These are phyloP conservation scores for Typhlomys cinereus DNA, from an alignment of 2,113 vertebrate species.

Conservation along the genomic window DNA sequence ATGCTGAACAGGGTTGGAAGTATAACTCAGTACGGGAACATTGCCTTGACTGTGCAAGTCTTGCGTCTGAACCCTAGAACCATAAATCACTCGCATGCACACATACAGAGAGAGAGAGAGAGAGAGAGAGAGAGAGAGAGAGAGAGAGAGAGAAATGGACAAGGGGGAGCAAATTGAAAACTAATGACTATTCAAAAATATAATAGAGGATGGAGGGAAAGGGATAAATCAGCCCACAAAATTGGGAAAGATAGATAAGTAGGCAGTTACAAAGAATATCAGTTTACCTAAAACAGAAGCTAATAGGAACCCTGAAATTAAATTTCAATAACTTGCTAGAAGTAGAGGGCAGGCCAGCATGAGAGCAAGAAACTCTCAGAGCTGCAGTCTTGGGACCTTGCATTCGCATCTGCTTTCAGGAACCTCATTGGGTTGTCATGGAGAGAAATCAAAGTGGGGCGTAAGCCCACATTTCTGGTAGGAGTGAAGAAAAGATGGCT, in stretches of 20 bases:
- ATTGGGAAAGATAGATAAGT: background rate
- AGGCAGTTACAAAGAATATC: background rate
- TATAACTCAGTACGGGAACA: background rate
- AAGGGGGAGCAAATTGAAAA: background rate
- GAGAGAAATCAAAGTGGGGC: background rate
- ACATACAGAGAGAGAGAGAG: no score
- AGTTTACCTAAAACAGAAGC: background rate
- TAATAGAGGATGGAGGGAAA: slow-evolving; percentile 10
- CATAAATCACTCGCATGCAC: background rate
- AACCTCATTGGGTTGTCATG: background rate
- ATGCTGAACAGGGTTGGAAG: background rate
- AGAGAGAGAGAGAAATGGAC: background rate
- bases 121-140: no score
- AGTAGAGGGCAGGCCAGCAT: background rate
- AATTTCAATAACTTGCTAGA: background rate
- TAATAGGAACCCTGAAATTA: background rate
- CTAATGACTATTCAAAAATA: background rate
- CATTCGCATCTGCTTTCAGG: background rate
- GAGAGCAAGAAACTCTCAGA: background rate
- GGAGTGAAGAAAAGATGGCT: background rate
- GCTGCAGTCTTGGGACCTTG: background rate
- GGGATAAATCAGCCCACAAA: background rate
- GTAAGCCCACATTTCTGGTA: background rate
- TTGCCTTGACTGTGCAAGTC: background rate
- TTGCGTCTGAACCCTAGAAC: background rate